These are phyloP conservation scores for Leptodactylus fuscus DNA, from an alignment of 2,113 vertebrate species.

Conservation along the genomic window DNA sequence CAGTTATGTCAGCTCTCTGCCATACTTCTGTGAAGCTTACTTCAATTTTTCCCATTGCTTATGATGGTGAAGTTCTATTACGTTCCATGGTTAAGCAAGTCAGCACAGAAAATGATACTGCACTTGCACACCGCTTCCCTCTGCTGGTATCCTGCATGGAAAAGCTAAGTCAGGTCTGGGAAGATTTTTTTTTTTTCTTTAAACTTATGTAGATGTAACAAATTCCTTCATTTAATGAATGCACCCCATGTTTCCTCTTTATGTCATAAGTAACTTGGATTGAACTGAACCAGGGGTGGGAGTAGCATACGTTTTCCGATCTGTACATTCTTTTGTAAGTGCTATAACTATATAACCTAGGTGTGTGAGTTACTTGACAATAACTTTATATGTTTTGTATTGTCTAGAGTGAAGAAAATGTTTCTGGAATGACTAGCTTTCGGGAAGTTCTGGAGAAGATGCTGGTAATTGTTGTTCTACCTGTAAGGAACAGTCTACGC, in stretches of 20 bases:
- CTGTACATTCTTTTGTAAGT: no score
- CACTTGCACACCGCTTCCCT: slow-evolving; percentile 93
- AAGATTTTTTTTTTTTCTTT: not conserved
- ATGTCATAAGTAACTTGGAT: no score
- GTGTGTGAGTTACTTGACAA: no score
- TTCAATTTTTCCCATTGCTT: slow-evolving; percentile 96
- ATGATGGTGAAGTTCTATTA: slow-evolving; percentile 91
- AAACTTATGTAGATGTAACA: not conserved
- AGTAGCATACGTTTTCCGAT: no score
- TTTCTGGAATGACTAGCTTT: slow-evolving; percentile 97
- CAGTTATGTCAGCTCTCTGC: slow-evolving; percentile 97
- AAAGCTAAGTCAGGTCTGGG: slow-evolving; percentile 91
- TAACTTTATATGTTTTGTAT: slow-evolving; percentile 32
- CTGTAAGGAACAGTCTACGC: slow-evolving; percentile 92
- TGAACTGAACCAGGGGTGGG: no score
- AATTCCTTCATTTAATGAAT: no score
- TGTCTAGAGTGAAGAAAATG: slow-evolving; percentile 91
- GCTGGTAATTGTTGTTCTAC: slow-evolving; percentile 96
- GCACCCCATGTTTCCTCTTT: no score
- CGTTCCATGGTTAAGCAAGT: slow-evolving; percentile 95
- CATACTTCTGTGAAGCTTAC: slow-evolving; percentile 96
- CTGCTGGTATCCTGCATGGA: slow-evolving; percentile 97
- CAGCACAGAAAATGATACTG: slow-evolving; percentile 97
- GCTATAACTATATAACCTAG: no score
- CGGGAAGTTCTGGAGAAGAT: slow-evolving; percentile 97